A percentile compares a stretch with the other conserved stretches of the same genome.
These are phyloP conservation scores for Ammodytes marinus DNA, from an alignment of 2,113 vertebrate genomes.

Conservation along the genomic window DNA sequence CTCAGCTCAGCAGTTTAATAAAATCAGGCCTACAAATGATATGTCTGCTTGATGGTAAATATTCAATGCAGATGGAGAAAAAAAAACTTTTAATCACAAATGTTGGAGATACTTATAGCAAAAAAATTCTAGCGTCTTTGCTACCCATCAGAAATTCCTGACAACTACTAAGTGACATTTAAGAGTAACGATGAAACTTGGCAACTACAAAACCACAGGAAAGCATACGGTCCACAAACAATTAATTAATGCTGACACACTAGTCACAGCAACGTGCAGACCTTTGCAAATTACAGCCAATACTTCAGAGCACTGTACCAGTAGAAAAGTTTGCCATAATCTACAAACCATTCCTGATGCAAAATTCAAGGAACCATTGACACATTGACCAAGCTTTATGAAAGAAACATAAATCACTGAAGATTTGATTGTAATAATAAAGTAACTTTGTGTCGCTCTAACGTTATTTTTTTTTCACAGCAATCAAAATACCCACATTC, in stretches of 20 bases:
- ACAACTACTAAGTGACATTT: neutral
- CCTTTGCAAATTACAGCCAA: neutral
- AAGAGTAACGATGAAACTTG: slow-evolving; percentile 1
- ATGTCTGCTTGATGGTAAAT: too few species aligned
- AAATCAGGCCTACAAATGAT: too few species aligned
- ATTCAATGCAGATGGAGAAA: too few species aligned
- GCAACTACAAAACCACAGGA: neutral
- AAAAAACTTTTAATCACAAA: too few species aligned
- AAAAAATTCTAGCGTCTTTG: neutral
- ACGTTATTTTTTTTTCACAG: too few species aligned
- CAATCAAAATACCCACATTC: neutral
- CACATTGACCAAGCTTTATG: neutral
- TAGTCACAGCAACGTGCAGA: neutral
- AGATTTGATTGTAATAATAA: neutral
- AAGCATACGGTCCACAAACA: neutral
- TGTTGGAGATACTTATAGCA: too few species aligned
- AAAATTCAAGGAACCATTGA: neutral
- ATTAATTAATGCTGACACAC: neutral
- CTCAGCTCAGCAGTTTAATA: too few species aligned
- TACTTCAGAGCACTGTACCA: neutral
- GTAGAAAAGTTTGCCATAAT: too few species aligned
- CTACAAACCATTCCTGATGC: neutral
- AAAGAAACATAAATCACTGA: neutral
- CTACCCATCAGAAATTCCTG: neutral
- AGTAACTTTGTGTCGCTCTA: neutral